Evolutionary conservation across 2,113 vertebrate genomes (phyloP).

Genomic region (Toxotes jaculatrix): DNA sequence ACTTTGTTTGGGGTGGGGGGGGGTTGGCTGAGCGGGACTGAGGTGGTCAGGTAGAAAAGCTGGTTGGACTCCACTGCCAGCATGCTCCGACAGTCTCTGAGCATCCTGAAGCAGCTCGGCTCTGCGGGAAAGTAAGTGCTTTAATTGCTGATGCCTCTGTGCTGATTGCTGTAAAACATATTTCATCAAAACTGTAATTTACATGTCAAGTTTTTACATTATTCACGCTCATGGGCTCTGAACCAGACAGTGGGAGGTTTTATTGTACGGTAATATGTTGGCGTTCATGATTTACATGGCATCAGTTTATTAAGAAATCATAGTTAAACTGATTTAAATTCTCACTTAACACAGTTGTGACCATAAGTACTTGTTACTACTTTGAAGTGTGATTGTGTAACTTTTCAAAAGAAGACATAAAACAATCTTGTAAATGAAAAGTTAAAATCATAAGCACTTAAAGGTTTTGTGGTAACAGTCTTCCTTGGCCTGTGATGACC

Average conservation of each 20-base stretch:
- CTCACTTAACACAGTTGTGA: neutral
- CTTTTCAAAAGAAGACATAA: neutral
- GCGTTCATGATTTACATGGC: too few species aligned
- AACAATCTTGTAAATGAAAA: neutral
- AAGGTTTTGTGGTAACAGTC: neutral
- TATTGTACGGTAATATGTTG: neutral
- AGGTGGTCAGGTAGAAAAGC: conserved; percentile 18
- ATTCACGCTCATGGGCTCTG: neutral
- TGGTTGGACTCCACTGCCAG: conserved; percentile 44
- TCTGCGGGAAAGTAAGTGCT: conserved; percentile 73
- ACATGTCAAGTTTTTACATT: neutral
- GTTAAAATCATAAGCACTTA: neutral
- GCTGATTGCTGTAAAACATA: neutral
- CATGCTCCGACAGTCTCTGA: conserved; percentile 85
- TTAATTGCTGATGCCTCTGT: neutral
- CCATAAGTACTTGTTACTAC: neutral
- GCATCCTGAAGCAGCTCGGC: conserved; percentile 82
- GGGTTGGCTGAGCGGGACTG: conserved; percentile 15
- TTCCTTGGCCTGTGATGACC: too few species aligned
- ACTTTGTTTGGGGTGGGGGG: neutral
- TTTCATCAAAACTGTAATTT: neutral
- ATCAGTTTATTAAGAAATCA: neutral
- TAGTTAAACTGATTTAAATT: neutral
- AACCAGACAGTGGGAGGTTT: neutral
- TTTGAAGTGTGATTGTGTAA: neutral